phyloP scores from a whole-genome alignment of 2,888 invertebrate species.

The Drosophila flavopinicola region DNA sequence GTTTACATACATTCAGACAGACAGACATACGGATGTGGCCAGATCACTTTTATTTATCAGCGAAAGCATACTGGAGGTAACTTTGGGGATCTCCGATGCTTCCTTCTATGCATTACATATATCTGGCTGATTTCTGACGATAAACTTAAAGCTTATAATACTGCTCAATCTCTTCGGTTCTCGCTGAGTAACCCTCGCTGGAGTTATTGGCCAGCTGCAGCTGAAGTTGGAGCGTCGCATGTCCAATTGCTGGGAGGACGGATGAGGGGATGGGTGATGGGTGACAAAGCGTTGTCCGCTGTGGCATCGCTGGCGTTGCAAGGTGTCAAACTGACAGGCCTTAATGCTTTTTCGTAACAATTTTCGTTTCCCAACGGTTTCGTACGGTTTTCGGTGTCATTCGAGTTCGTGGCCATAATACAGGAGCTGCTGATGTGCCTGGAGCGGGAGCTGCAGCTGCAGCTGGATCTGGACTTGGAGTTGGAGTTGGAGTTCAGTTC shows the following conservation, averaged over 20 bases:
- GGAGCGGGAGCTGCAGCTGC: background rate
- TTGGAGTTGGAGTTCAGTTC: too few relatives aligned
- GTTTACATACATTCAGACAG: too few relatives aligned
- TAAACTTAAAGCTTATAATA: too few relatives aligned
- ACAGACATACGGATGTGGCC: too few relatives aligned
- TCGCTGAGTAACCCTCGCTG: slow-evolving; percentile 33
- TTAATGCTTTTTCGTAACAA: slow-evolving; percentile 70
- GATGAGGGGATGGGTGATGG: too few relatives aligned
- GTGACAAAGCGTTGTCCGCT: slow-evolving; percentile 9
- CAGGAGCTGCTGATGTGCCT: slow-evolving; percentile 16
- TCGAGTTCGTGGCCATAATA: slow-evolving; percentile 34
- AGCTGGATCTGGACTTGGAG: slow-evolving; percentile 7
- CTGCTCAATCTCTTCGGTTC: background rate
- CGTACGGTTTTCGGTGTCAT: slow-evolving; percentile 65
- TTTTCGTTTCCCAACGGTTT: slow-evolving; percentile 62
- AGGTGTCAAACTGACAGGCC: slow-evolving; percentile 75
- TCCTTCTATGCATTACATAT: too few relatives aligned
- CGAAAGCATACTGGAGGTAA: too few relatives aligned
- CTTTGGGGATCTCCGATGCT: too few relatives aligned
- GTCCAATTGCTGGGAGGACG: slow-evolving; percentile 50
- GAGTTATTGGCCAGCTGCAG: slow-evolving; percentile 31
- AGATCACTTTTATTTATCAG: too few relatives aligned
- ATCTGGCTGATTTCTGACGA: too few relatives aligned
- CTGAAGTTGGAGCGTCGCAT: slow-evolving; percentile 40
- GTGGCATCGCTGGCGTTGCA: slow-evolving; percentile 19